Conservation (phyloP, 2,888 invertebrate species). For the Nymphalis polychloros region DNA sequence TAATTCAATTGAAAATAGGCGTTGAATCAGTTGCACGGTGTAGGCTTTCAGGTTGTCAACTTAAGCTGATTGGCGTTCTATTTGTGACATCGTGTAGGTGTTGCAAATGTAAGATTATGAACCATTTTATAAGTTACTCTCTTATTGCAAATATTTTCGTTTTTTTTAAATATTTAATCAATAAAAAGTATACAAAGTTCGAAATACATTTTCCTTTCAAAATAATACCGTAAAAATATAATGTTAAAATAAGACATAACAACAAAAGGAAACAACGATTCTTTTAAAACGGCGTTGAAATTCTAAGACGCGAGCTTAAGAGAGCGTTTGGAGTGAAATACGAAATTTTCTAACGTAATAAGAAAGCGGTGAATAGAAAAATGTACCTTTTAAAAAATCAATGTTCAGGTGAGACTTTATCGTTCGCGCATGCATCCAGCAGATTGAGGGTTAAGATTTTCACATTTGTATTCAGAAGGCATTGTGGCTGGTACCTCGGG, state of each 20-base stretch:
- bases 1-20: too few relatives aligned
- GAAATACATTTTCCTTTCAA: neutral
- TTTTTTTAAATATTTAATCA: too few relatives aligned
- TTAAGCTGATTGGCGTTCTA: too few relatives aligned
- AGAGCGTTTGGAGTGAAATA: slow-evolving; percentile 28
- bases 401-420: slow-evolving; percentile 65
- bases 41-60: too few relatives aligned
- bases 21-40: too few relatives aligned
- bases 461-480: slow-evolving; percentile 68
- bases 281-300: slow-evolving; percentile 27
- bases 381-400: slow-evolving; percentile 55
- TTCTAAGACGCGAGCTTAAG: slow-evolving; percentile 28
- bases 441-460: slow-evolving; percentile 72
- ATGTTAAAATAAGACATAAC: slow-evolving; percentile 22
- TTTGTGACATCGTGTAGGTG: too few relatives aligned
- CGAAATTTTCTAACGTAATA: slow-evolving; percentile 36
- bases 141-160: too few relatives aligned
- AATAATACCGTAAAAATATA: slow-evolving; percentile 20
- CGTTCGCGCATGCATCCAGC: slow-evolving; percentile 56
- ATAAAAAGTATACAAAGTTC: neutral
- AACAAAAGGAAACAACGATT: slow-evolving; percentile 24
- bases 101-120: too few relatives aligned
- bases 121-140: too few relatives aligned
- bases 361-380: slow-evolving; percentile 40
- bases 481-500: slow-evolving; percentile 46